phyloP scores from a whole-genome alignment of 2,888 invertebrate genomes.

The Rhorus exstirpatorius region DNA sequence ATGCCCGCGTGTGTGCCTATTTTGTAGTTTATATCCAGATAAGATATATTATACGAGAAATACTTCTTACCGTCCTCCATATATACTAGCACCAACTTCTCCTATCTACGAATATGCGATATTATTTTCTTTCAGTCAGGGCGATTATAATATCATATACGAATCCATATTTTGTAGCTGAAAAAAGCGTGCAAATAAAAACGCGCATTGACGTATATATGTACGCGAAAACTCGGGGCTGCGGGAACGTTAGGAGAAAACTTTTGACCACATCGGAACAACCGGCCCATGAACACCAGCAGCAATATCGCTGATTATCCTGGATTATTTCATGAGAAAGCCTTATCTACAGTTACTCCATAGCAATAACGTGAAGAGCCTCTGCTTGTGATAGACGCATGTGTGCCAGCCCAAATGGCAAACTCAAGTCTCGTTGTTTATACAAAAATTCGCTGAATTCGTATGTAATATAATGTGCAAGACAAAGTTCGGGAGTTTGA shows the following conservation, averaged over 20 bases:
- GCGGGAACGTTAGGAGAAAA: constrained; percentile 42
- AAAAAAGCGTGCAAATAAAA: too few relatives aligned
- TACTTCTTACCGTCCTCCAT: too few relatives aligned
- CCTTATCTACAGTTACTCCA: neutral
- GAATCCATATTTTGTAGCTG: too few relatives aligned
- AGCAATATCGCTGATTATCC: constrained; percentile 59
- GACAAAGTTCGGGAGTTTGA: neutral
- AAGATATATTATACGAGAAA: too few relatives aligned
- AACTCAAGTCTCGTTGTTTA: constrained; percentile 15
- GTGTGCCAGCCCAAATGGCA: constrained; percentile 10
- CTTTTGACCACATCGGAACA: constrained; percentile 17
- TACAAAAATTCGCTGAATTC: constrained; percentile 1
- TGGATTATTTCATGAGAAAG: constrained; percentile 39
- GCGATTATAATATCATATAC: too few relatives aligned
- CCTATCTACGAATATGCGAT: too few relatives aligned
- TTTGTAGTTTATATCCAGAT: too few relatives aligned
- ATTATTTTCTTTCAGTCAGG: too few relatives aligned
- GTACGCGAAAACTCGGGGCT: neutral
- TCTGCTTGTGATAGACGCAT: neutral
- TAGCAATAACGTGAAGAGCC: constrained; percentile 13
- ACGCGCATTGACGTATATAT: neutral
- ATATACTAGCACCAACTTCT: too few relatives aligned
- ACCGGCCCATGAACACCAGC: neutral
- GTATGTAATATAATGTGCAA: too few relatives aligned
- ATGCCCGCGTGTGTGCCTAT: too few relatives aligned